Conservation (phyloP, 2,888 invertebrate species). For the Epistrophella euchroma region DNA sequence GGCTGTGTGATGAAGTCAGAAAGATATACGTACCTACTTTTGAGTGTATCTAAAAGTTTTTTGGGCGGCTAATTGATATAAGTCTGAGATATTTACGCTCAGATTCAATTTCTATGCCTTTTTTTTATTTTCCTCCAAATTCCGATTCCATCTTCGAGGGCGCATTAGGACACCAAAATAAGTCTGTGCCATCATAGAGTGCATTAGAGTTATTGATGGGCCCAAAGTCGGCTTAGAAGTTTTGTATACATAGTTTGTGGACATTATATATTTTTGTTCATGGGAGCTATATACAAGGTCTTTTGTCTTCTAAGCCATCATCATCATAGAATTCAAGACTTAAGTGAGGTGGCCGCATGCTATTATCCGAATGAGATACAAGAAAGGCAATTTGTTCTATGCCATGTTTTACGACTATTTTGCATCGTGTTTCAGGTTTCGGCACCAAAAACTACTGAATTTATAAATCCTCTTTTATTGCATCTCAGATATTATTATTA, state of each 20-base stretch:
- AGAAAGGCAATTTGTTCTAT: conserved; percentile 66
- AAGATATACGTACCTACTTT: conserved; percentile 16
- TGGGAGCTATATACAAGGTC: conserved; percentile 37
- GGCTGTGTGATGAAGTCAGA: neutral
- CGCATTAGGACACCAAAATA: conserved; percentile 33
- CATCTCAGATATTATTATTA: neutral
- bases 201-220: conserved; percentile 73
- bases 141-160: conserved; percentile 13
- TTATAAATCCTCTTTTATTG: conserved; percentile 40
- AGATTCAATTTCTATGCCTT: conserved; percentile 60
- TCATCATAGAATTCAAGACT: conserved; percentile 25
- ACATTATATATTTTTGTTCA: conserved; percentile 20
- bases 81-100: conserved; percentile 59
- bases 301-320: conserved; percentile 54
- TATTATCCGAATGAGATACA: conserved; percentile 54
- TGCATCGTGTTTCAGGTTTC: conserved; percentile 56
- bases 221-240: conserved; percentile 60
- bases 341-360: conserved; percentile 63
- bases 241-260: conserved; percentile 48
- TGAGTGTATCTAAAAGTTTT: conserved; percentile 57
- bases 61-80: conserved; percentile 72
- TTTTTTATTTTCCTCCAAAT: neutral
- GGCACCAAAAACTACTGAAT: conserved; percentile 60
- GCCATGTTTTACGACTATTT: conserved; percentile 70
- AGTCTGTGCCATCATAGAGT: conserved; percentile 36